phyloP scores from a whole-genome alignment of 1,140 invertebrate species.

The Drosophila melanica region DNA sequence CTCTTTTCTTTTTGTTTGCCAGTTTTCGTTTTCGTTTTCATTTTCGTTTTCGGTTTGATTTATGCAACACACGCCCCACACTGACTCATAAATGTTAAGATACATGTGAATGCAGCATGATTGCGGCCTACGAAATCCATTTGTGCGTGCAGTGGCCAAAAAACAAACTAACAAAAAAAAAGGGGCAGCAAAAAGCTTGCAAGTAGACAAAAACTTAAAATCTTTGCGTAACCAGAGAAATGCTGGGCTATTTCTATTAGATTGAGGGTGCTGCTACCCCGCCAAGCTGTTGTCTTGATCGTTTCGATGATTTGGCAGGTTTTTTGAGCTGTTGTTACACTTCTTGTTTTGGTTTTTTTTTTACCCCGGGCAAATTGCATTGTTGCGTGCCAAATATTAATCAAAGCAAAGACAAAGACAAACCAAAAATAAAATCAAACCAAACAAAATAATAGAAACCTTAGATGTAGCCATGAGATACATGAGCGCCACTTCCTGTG shows the following conservation, averaged over 20 bases:
- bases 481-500: conserved; percentile 53
- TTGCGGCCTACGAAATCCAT: conserved; percentile 8
- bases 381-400: conserved; percentile 80
- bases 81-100: conserved; percentile 31
- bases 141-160: background rate
- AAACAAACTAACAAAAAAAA: too few relatives aligned
- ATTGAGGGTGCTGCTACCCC: background rate
- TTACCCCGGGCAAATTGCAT: conserved; percentile 57
- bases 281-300: background rate
- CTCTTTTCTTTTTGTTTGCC: conserved; percentile 28
- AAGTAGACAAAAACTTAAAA: too few relatives aligned
- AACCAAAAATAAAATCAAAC: conserved; percentile 19
- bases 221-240: too few relatives aligned
- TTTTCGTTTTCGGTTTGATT: conserved; percentile 43
- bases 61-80: conserved; percentile 31
- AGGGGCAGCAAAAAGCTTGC: too few relatives aligned
- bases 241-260: too few relatives aligned
- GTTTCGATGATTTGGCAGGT: conserved; percentile 18
- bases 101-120: background rate
- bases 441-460: conserved; percentile 1
- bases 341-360: conserved; percentile 11
- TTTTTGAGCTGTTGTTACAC: conserved; percentile 9
- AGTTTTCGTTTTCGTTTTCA: conserved; percentile 38
- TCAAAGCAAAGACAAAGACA: conserved; percentile 50
- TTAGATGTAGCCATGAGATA: conserved; percentile 45